Conservation (phyloP, 2,113 vertebrate genomes). For the Microcebus griseorufus region DNA sequence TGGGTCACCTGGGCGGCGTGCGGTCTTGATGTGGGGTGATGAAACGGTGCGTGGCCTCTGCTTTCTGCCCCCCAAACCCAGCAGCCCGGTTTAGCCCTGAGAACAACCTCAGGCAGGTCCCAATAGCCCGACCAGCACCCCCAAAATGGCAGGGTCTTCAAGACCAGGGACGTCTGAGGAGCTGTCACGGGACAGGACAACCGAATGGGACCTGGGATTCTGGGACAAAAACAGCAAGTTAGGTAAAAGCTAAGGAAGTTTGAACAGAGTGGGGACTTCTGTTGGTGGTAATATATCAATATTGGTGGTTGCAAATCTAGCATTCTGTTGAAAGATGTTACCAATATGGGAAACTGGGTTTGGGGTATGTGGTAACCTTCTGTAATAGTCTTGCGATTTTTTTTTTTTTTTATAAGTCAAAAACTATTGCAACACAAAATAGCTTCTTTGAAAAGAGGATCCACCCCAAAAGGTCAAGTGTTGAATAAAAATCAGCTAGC, state of each 20-base stretch:
- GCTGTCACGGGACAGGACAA: fast-evolving
- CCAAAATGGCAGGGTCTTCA: not conserved
- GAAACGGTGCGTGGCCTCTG: fast-evolving
- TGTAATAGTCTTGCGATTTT: fast-evolving
- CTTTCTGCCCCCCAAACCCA: fast-evolving
- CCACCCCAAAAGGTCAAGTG: too few relatives aligned
- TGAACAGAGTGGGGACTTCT: fast-evolving
- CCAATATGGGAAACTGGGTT: fast-evolving
- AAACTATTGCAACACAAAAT: not conserved
- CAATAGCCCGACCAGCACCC: fast-evolving
- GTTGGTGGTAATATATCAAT: fast-evolving
- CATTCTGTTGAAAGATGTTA: fast-evolving
- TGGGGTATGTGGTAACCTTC: fast-evolving
- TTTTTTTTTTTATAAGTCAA: not conserved
- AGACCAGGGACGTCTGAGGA: not conserved
- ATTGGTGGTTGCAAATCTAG: not conserved
- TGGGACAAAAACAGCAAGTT: not conserved
- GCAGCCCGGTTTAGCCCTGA: fast-evolving
- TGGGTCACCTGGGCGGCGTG: fast-evolving
- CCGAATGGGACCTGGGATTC: fast-evolving
- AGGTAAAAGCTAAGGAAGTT: not conserved
- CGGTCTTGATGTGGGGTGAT: fast-evolving
- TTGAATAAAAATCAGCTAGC: not conserved
- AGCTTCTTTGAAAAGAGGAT: not conserved
- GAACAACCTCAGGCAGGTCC: not conserved